phyloP scores from a whole-genome alignment of 37 sponge, comb jelly and placozoan species.

The Diacarnus erythraeanus region DNA sequence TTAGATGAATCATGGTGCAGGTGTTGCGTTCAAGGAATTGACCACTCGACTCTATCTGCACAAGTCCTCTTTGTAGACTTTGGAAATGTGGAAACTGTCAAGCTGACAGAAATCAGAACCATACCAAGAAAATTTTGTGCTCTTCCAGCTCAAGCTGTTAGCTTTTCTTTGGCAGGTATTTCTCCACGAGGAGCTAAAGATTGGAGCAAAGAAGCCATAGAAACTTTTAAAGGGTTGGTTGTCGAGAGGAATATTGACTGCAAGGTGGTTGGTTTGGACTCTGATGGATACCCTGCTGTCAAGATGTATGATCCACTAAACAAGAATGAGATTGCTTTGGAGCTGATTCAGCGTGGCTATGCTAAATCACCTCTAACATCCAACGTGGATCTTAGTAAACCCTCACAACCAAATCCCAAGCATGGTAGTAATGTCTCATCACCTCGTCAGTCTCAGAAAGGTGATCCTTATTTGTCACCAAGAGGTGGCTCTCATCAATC shows the following conservation, averaged over 20 bases:
- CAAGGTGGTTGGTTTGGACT: slow-evolving; percentile 35
- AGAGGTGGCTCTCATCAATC: background rate
- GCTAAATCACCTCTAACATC: background rate
- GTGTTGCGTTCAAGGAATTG: slow-evolving; percentile 33
- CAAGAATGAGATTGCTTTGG: slow-evolving; percentile 5
- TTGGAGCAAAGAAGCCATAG: slow-evolving; percentile 27
- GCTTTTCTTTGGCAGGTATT: slow-evolving; percentile 51
- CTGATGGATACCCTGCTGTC: slow-evolving; percentile 47
- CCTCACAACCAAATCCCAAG: too few species aligned
- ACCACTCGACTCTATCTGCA: slow-evolving; percentile 3
- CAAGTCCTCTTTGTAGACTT: slow-evolving; percentile 71
- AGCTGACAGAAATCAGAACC: slow-evolving; percentile 9
- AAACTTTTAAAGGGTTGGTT: slow-evolving; percentile 14
- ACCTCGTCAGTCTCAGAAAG: background rate
- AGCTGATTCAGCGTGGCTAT: slow-evolving; percentile 3
- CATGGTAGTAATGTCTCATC: background rate
- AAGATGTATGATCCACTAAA: slow-evolving; percentile 17
- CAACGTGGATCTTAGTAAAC: background rate
- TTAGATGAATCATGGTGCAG: slow-evolving; percentile 69
- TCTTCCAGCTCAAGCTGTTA: slow-evolving; percentile 66
- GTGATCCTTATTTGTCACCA: background rate
- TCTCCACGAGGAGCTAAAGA: slow-evolving; percentile 10
- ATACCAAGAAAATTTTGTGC: slow-evolving; percentile 24
- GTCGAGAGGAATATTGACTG: slow-evolving; percentile 7
- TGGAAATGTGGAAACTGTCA: slow-evolving; percentile 60